Conservation (phyloP, 1,140 invertebrate genomes). For the Heliconius himera region DNA sequence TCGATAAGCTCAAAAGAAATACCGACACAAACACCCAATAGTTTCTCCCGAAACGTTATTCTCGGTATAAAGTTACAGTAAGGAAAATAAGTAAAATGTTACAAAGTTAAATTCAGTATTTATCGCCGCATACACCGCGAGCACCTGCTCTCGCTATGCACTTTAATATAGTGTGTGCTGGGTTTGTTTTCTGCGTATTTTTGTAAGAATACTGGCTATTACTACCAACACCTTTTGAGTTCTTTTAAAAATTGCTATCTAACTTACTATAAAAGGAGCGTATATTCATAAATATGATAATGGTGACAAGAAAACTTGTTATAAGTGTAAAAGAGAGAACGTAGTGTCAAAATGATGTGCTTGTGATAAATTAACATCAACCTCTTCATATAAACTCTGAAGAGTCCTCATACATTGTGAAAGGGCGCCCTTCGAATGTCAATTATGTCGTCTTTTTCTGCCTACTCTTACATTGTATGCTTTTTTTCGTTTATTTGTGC, state of each 20-base stretch:
- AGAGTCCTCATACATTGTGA: too few relatives aligned
- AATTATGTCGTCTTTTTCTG: not conserved
- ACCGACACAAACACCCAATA: not conserved
- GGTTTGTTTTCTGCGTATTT: not conserved
- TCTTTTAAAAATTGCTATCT: not conserved
- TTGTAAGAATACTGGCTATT: not conserved
- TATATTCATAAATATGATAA: too few relatives aligned
- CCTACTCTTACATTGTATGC: not conserved
- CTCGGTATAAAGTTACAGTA: conserved; percentile 23
- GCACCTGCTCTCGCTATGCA: conserved; percentile 37
- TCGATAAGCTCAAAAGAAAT: conserved; percentile 19
- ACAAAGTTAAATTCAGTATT: conserved; percentile 35
- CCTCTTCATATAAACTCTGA: too few relatives aligned
- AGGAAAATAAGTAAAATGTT: conserved; percentile 32
- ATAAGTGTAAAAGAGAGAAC: too few relatives aligned
- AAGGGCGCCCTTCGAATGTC: too few relatives aligned
- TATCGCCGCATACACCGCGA: conserved; percentile 23
- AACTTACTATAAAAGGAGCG: too few relatives aligned
- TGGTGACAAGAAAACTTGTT: too few relatives aligned
- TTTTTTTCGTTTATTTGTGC: not conserved
- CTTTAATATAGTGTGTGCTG: conserved; percentile 30
- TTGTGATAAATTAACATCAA: too few relatives aligned
- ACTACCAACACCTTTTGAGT: too few relatives aligned
- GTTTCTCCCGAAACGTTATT: conserved; percentile 15
- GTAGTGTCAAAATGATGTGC: too few relatives aligned